Conservation (phyloP, 2,888 invertebrate genomes). For the Merodon equestris region DNA sequence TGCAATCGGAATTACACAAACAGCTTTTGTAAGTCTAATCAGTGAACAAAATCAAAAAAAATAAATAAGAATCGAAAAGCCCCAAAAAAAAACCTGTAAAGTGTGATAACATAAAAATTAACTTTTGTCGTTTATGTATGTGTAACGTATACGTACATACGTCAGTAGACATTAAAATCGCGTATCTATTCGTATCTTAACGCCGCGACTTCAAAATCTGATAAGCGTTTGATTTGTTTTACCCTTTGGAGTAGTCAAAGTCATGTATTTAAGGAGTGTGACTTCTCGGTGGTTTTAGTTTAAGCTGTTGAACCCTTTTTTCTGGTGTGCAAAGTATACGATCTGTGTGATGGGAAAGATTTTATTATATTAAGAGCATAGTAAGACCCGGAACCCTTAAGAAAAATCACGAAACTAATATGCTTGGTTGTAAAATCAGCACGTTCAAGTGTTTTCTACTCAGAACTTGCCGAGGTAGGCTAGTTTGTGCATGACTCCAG, state of each 20-base stretch:
- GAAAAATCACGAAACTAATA: too few relatives aligned
- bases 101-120: constrained; percentile 57
- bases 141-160: too few relatives aligned
- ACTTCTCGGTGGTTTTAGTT: constrained; percentile 27
- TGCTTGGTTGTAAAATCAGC: too few relatives aligned
- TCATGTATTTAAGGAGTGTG: constrained; percentile 3
- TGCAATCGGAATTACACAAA: constrained; percentile 35
- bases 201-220: constrained; percentile 33
- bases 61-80: too few relatives aligned
- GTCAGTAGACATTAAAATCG: constrained; percentile 33
- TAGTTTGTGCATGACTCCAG: constrained; percentile 23
- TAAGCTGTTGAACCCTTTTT: constrained; percentile 47
- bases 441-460: constrained; percentile 36
- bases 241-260: not conserved
- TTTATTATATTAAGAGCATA: too few relatives aligned
- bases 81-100: too few relatives aligned
- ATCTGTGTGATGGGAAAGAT: constrained; percentile 47
- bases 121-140: constrained; percentile 46
- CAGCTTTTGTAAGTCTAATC: constrained; percentile 48
- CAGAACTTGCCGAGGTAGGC: constrained; percentile 48
- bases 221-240: constrained; percentile 41
- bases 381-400: too few relatives aligned
- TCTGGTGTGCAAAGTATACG: constrained; percentile 18
- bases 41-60: constrained; percentile 21
- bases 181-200: constrained; percentile 46